phyloP scores from a whole-genome alignment of 2,113 vertebrate genomes.

The Thomomys bottae region DNA sequence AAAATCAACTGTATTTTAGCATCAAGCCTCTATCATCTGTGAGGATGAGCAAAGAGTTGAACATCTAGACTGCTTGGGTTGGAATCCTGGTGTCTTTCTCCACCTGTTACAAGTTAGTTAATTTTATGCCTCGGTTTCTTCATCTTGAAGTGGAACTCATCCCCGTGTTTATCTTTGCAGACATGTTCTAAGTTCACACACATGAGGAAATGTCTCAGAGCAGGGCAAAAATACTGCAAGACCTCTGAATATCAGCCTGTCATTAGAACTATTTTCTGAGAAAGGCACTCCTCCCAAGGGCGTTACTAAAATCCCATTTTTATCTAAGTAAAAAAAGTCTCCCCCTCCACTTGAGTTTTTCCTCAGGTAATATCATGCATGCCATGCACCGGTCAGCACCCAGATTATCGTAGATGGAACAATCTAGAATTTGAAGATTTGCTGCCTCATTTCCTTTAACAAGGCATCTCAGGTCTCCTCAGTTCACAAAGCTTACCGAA shows the following conservation, averaged over 20 bases:
- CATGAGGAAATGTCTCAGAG: neutral
- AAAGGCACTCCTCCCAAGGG: neutral
- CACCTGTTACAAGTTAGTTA: neutral
- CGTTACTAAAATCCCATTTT: constrained; percentile 34
- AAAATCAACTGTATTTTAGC: neutral
- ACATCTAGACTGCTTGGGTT: fast-evolving
- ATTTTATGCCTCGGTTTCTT: neutral
- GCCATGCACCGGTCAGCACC: neutral
- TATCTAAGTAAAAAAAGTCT: constrained; percentile 16
- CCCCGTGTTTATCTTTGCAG: neutral
- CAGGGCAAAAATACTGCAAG: neutral
- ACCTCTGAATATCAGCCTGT: neutral
- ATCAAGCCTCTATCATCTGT: neutral
- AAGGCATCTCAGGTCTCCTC: neutral
- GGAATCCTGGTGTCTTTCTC: neutral
- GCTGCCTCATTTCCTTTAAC: neutral
- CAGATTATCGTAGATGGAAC: constrained; percentile 21
- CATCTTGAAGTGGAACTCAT: neutral
- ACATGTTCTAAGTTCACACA: neutral
- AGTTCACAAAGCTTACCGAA: constrained; percentile 24
- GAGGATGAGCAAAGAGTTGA: neutral
- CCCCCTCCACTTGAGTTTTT: constrained; percentile 23
- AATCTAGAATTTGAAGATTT: constrained; percentile 28
- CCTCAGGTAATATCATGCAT: constrained; percentile 52
- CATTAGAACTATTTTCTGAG: neutral